A percentile compares a stretch with the other conserved stretches of the same genome.
These are phyloP conservation scores for Tachina lurida DNA, from an alignment of 2,888 invertebrate genomes.

Conservation along the genomic window DNA sequence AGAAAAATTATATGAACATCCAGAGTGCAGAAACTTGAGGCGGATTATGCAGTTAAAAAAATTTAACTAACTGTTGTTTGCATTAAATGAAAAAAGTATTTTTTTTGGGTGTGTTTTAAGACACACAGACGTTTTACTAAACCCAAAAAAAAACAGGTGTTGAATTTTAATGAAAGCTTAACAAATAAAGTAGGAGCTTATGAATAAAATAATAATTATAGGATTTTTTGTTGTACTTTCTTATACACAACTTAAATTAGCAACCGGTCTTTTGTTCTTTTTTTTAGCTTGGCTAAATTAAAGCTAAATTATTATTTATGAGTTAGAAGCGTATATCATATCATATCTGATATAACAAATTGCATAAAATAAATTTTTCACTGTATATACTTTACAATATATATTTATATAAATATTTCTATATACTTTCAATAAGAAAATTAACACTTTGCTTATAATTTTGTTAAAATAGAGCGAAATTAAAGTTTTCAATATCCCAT, in stretches of 20 bases:
- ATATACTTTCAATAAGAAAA: too few relatives aligned
- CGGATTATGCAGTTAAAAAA: background rate
- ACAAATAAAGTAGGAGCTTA: background rate
- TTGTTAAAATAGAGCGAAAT: background rate
- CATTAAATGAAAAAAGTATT: constrained; percentile 2
- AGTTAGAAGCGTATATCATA: background rate
- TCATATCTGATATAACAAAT: constrained; percentile 26
- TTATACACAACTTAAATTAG: background rate
- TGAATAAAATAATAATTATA: background rate
- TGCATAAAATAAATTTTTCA: constrained; percentile 41
- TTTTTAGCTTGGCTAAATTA: constrained; percentile 6
- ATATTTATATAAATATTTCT: too few relatives aligned
- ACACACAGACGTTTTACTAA: constrained; percentile 12
- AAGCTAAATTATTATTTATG: constrained; percentile 26
- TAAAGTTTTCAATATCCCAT: background rate
- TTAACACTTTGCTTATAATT: background rate
- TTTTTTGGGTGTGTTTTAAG: constrained; percentile 60
- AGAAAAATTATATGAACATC: constrained; percentile 9
- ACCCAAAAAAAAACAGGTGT: constrained; percentile 63
- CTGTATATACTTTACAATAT: too few relatives aligned
- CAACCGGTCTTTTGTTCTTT: too few relatives aligned
- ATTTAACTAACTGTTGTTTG: constrained; percentile 16
- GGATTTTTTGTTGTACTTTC: background rate
- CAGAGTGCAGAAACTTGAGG: constrained; percentile 30
- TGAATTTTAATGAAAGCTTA: constrained; percentile 45